These are phyloP conservation scores for Asteroscopus sphinx DNA, from an alignment of 2,888 invertebrate genomes.

Conservation along the genomic window DNA sequence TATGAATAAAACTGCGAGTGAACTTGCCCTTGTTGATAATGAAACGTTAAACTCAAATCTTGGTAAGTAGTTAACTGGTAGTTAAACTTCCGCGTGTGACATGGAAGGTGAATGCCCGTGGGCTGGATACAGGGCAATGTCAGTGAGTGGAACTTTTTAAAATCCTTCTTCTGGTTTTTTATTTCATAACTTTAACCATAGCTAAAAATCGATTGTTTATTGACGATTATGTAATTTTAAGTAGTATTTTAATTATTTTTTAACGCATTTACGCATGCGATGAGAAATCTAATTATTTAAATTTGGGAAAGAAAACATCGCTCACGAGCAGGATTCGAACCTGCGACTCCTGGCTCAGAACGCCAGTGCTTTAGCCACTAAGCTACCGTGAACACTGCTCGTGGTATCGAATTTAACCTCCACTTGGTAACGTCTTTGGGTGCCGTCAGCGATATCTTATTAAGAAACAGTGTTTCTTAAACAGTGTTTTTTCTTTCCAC, in stretches of 20 bases:
- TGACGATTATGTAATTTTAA: slow-evolving; percentile 6
- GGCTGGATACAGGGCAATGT: slow-evolving; percentile 75
- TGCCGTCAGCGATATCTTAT: no score
- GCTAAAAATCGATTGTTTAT: slow-evolving; percentile 20
- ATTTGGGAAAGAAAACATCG: no score
- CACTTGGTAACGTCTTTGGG: no score
- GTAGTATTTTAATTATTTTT: background rate
- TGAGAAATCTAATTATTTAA: no score
- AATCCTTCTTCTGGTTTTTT: slow-evolving; percentile 61
- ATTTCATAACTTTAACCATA: slow-evolving; percentile 32
- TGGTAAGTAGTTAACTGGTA: slow-evolving; percentile 45
- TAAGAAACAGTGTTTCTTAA: no score
- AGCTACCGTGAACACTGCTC: no score
- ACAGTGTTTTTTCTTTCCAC: no score
- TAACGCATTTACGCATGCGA: no score
- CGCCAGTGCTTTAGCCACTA: no score
- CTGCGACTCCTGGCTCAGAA: no score
- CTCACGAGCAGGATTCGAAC: no score
- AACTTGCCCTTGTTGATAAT: slow-evolving; percentile 68
- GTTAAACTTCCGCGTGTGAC: slow-evolving; percentile 65
- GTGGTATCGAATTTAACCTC: no score
- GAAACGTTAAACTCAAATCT: slow-evolving; percentile 59
- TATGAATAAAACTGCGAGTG: slow-evolving; percentile 51
- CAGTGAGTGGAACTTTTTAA: slow-evolving; percentile 74
- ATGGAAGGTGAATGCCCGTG: slow-evolving; percentile 81